phyloP scores from a whole-genome alignment of 92 coral and sea anemone species.

The Montipora capitata region DNA sequence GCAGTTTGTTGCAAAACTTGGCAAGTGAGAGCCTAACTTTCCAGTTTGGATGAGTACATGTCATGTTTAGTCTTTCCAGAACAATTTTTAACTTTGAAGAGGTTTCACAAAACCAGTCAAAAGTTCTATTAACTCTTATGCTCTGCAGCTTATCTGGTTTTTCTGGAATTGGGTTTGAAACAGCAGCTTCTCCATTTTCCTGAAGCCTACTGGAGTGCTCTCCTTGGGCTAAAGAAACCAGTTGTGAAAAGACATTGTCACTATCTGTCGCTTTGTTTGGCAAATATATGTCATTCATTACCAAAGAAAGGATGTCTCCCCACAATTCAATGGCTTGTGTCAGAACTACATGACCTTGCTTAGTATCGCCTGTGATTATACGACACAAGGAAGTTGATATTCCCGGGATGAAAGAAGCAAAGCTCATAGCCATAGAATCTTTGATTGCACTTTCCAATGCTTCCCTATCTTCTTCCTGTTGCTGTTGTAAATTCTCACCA shows the following conservation, averaged over 20 bases:
- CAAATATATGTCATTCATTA: conserved; percentile 83
- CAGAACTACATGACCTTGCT: conserved; percentile 86
- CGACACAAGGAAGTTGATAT: conserved; percentile 86
- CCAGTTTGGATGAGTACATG: conserved; percentile 85
- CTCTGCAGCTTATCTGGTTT: conserved; percentile 36
- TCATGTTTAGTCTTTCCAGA: conserved; percentile 67
- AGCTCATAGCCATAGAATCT: conserved; percentile 58
- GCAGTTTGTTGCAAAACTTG: conserved; percentile 76
- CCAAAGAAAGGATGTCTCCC: conserved; percentile 79
- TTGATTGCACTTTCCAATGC: conserved; percentile 35
- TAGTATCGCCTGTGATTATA: conserved; percentile 72
- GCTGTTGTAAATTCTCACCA: background rate
- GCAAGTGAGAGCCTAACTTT: conserved; percentile 86
- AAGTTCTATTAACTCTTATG: conserved; percentile 67
- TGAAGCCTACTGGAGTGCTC: background rate
- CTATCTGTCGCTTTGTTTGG: conserved; percentile 48
- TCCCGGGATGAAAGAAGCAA: conserved; percentile 97
- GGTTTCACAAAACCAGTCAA: conserved; percentile 82
- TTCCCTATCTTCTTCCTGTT: conserved; percentile 28
- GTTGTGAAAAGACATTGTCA: conserved; percentile 67
- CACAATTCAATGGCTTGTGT: conserved; percentile 79
- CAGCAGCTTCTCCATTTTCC: background rate
- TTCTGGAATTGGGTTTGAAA: conserved; percentile 25
- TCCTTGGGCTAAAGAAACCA: conserved; percentile 57
- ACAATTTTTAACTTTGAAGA: conserved; percentile 84